Evolutionary conservation across 2,113 vertebrate genomes (phyloP).

Genomic region (Xyliphius kryptos): DNA sequence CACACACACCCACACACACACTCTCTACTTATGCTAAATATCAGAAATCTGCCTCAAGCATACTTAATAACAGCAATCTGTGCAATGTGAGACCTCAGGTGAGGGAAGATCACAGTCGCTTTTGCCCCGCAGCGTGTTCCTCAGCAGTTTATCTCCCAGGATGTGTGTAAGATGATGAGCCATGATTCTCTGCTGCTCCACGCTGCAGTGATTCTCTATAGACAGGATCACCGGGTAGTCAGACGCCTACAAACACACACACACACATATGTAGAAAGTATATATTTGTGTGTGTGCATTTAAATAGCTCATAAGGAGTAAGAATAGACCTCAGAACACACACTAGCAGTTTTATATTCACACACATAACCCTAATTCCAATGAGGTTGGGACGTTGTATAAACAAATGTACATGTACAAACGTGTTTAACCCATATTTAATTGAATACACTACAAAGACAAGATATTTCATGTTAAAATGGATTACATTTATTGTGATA

Average conservation of each 20-base stretch:
- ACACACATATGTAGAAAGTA: background rate
- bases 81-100: slow-evolving; percentile 78
- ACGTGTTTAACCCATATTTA: too few species aligned
- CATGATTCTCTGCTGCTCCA: slow-evolving; percentile 81
- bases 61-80: too few species aligned
- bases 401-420: too few species aligned
- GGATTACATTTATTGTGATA: too few species aligned
- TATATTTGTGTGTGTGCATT: slow-evolving; percentile 22
- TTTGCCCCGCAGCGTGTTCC: slow-evolving; percentile 61
- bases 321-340: slow-evolving; percentile 33
- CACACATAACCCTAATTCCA: too few species aligned
- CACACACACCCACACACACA: too few species aligned
- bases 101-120: slow-evolving; percentile 69
- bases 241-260: slow-evolving; percentile 69
- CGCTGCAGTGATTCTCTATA: slow-evolving; percentile 86
- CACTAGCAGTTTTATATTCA: too few species aligned
- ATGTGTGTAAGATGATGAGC: slow-evolving; percentile 77
- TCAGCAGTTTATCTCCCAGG: slow-evolving; percentile 79
- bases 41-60: too few species aligned
- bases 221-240: slow-evolving; percentile 88
- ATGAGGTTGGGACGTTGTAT: too few species aligned
- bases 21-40: too few species aligned
- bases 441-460: too few species aligned
- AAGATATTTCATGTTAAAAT: too few species aligned
- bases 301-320: slow-evolving; percentile 50